Percentiles rank a stretch among this genome's conserved stretches.
Conservation (phyloP, 2,113 vertebrate species). For the Zeus faber region DNA sequence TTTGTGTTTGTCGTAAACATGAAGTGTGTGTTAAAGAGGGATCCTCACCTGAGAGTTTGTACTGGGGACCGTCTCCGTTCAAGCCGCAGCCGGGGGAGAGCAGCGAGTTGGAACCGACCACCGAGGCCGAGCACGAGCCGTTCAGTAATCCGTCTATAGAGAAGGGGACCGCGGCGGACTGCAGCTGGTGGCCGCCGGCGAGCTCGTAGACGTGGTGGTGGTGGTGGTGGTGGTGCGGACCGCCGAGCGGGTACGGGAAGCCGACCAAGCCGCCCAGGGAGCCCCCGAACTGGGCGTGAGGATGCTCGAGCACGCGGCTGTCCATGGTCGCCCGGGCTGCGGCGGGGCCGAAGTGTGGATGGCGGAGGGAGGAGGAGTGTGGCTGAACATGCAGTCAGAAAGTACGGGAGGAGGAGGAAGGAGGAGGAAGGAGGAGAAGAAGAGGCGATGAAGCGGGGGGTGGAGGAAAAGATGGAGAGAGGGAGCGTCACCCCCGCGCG, state of each 20-base stretch:
- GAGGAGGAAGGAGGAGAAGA: constrained; percentile 12
- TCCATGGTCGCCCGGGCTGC: constrained; percentile 86
- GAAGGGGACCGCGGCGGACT: constrained; percentile 87
- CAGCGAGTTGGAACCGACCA: constrained; percentile 83
- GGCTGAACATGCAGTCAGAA: constrained; percentile 69
- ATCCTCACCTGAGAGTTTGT: constrained; percentile 89
- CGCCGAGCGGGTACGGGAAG: constrained; percentile 90
- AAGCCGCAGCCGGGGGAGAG: constrained; percentile 82
- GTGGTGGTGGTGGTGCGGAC: constrained; percentile 76
- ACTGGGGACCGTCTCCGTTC: constrained; percentile 83
- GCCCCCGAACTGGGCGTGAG: constrained; percentile 94
- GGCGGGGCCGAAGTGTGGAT: constrained; percentile 67
- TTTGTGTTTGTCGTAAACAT: background rate
- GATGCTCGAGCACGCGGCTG: constrained; percentile 94
- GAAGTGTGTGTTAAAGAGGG: background rate
- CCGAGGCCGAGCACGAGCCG: constrained; percentile 90
- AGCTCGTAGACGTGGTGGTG: constrained; percentile 88
- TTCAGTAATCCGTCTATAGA: constrained; percentile 97
- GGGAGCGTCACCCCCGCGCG: background rate
- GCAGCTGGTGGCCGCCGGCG: constrained; percentile 88
- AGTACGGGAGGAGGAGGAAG: constrained; percentile 13
- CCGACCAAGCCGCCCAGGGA: constrained; percentile 89
- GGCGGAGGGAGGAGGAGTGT: constrained; percentile 56
- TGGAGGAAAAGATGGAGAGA: background rate
- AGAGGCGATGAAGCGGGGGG: constrained; percentile 7